Evolutionary conservation across 2,113 vertebrate genomes (phyloP).

Genomic region (Otus sunia): DNA sequence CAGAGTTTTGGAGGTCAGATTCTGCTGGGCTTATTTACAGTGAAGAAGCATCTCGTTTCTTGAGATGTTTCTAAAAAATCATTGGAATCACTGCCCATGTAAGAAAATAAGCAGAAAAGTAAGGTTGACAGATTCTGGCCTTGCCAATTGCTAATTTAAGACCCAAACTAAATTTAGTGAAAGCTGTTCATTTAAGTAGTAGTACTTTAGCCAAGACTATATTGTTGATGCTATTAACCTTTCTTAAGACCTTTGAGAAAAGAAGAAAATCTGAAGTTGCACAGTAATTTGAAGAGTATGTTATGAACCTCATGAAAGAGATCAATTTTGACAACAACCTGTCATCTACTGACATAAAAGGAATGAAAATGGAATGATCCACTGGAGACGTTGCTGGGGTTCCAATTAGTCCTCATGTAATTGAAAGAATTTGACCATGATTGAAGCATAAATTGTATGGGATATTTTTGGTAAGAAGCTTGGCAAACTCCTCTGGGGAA

Average conservation of each 20-base stretch:
- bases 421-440: constrained; percentile 33
- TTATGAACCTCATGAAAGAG: constrained; percentile 37
- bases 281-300: constrained; percentile 16
- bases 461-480: constrained; percentile 40
- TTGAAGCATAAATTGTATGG: constrained; percentile 37
- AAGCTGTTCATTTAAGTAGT: neutral
- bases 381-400: neutral
- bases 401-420: constrained; percentile 32
- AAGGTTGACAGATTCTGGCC: neutral
- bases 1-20: neutral
- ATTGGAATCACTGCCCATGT: neutral
- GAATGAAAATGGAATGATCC: constrained; percentile 3
- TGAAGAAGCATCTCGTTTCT: neutral
- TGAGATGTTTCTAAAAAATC: neutral
- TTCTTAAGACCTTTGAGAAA: neutral
- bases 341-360: constrained; percentile 25
- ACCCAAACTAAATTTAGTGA: neutral
- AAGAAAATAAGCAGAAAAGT: neutral
- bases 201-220: neutral
- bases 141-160: neutral
- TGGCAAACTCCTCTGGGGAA: constrained; percentile 1
- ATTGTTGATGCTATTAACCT: constrained; percentile 23
- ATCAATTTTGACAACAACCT: constrained; percentile 60
- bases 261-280: constrained; percentile 14
- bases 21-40: neutral